These are phyloP conservation scores for Florisuga fusca DNA, from an alignment of 2,797 vertebrate genomes.

Conservation along the genomic window DNA sequence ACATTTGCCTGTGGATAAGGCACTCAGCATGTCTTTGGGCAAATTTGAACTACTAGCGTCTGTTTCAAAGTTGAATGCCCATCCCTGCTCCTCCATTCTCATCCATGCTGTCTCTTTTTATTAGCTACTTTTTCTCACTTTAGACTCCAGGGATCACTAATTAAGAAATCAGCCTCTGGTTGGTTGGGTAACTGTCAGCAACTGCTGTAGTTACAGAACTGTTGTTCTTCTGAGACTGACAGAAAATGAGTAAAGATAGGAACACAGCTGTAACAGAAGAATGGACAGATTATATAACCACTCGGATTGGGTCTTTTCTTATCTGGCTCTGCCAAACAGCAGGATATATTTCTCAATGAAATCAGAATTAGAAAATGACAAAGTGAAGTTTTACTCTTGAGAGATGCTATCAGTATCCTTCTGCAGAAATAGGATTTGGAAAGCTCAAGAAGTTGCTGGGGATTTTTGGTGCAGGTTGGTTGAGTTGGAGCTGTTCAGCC, in stretches of 20 bases:
- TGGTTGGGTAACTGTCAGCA: neutral
- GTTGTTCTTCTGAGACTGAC: neutral
- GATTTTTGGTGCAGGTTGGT: neutral
- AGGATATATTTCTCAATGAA: neutral
- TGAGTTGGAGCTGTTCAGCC: neutral
- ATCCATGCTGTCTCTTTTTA: neutral
- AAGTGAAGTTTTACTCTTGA: neutral
- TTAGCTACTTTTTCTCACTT: neutral
- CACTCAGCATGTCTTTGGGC: neutral
- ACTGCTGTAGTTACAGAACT: neutral
- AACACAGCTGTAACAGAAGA: neutral
- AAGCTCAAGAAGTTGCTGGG: neutral
- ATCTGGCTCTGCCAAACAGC: neutral
- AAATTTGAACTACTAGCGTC: neutral
- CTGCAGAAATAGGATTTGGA: neutral
- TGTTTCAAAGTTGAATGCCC: neutral
- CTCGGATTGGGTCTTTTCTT: neutral
- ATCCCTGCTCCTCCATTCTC: neutral
- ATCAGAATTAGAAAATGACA: neutral
- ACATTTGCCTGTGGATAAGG: neutral
- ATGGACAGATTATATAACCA: neutral
- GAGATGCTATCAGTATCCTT: neutral
- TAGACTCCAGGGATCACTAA: conserved; percentile 6
- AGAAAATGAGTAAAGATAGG: neutral
- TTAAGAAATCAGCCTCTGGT: conserved; percentile 25